Evolutionary conservation across 1,140 invertebrate genomes (phyloP).

Genomic region (Drosophila rufa): DNA sequence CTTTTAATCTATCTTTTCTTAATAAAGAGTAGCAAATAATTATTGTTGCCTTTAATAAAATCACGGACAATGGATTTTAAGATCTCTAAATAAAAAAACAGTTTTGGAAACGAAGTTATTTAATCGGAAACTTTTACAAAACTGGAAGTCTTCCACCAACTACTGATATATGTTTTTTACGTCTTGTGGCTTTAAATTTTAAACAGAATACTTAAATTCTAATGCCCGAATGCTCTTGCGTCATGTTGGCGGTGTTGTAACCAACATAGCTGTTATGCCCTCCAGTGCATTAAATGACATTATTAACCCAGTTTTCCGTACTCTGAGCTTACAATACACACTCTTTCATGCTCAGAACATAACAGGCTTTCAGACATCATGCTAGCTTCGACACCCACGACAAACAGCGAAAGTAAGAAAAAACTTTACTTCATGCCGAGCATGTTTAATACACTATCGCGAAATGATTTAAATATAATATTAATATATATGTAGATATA

Average conservation of each 20-base stretch:
- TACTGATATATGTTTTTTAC: conserved; percentile 10
- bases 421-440: neutral
- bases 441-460: neutral
- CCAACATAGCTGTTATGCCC: conserved; percentile 40
- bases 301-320: conserved; percentile 76
- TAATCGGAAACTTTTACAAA: neutral
- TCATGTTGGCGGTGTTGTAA: conserved; percentile 47
- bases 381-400: conserved; percentile 73
- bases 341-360: conserved; percentile 16
- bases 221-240: conserved; percentile 30
- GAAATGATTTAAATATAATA: neutral
- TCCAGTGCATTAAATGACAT: conserved; percentile 77
- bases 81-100: neutral
- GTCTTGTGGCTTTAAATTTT: conserved; percentile 36
- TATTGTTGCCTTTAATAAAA: no score
- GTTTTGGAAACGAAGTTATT: neutral
- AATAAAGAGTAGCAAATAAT: neutral
- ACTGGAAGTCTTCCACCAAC: conserved; percentile 16
- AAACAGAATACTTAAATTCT: conserved; percentile 51
- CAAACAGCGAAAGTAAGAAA: conserved; percentile 34
- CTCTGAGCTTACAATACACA: conserved; percentile 58
- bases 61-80: neutral
- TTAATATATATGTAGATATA: no score
- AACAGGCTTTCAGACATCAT: conserved; percentile 44
- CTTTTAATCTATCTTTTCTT: conserved; percentile 13